These are phyloP conservation scores for Macaria notata DNA, from an alignment of 2,888 invertebrate genomes.

Conservation along the genomic window DNA sequence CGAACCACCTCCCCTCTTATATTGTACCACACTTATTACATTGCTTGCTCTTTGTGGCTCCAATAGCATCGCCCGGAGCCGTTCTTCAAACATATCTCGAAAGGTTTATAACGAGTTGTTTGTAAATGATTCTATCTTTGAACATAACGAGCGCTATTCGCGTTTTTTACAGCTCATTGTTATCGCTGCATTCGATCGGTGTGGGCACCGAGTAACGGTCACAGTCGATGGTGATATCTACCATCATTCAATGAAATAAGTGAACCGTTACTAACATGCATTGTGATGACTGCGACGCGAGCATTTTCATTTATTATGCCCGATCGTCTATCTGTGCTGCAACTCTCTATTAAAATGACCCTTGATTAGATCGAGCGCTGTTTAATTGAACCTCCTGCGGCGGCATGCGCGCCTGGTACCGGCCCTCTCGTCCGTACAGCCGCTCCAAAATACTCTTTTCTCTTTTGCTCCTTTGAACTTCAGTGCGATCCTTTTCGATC, in stretches of 20 bases:
- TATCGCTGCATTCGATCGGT: conserved; percentile 40
- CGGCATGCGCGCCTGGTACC: conserved; percentile 67
- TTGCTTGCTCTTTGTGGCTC: conserved; percentile 52
- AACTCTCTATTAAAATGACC: conserved; percentile 72
- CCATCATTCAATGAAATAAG: conserved; percentile 48
- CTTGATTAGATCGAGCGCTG: conserved; percentile 70
- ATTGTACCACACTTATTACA: conserved; percentile 60
- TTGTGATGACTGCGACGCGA: conserved; percentile 25
- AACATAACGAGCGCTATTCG: conserved; percentile 34
- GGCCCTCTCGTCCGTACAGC: conserved; percentile 40
- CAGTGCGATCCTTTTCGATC: conserved; percentile 59
- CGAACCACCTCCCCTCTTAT: conserved; percentile 58
- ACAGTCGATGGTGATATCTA: conserved; percentile 48
- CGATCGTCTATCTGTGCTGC: conserved; percentile 48
- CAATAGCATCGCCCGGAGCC: conserved; percentile 49
- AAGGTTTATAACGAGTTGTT: conserved; percentile 48
- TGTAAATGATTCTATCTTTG: conserved; percentile 40
- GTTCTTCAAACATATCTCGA: conserved; percentile 43
- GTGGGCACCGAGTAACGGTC: conserved; percentile 42
- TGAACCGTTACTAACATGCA: conserved; percentile 49
- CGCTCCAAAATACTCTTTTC: conserved; percentile 38
- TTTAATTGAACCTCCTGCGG: conserved; percentile 68
- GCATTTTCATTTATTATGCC: conserved; percentile 27
- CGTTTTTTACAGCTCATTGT: conserved; percentile 34
- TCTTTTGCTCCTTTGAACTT: conserved; percentile 55